Conservation (phyloP, 2,888 invertebrate species). For the Dynastes grantii region DNA sequence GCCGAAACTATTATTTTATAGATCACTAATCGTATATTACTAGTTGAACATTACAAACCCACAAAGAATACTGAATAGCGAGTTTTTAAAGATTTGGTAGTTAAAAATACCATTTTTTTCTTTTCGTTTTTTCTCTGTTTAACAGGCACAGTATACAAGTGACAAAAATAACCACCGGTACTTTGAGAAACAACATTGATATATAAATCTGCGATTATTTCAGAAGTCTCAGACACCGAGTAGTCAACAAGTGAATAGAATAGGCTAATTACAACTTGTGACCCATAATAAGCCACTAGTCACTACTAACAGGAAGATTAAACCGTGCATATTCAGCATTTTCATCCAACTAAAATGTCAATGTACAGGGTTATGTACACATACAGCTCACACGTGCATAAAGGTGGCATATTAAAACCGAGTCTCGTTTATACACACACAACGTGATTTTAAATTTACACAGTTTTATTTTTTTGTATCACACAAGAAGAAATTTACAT, state of each 20-base stretch:
- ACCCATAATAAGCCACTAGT: conserved; percentile 66
- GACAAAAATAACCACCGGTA: conserved; percentile 59
- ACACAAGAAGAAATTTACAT: conserved; percentile 62
- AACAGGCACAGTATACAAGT: conserved; percentile 69
- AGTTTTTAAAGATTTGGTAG: conserved; percentile 61
- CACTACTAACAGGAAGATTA: conserved; percentile 71
- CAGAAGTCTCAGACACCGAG: conserved; percentile 61
- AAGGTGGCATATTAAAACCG: conserved; percentile 54
- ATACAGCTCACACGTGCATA: conserved; percentile 62
- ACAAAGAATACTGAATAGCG: conserved; percentile 69
- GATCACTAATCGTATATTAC: conserved; percentile 56
- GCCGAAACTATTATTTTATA: conserved; percentile 58
- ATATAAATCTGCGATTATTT: conserved; percentile 60
- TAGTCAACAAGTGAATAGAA: conserved; percentile 65
- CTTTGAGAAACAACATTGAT: conserved; percentile 68
- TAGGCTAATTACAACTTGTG: conserved; percentile 68
- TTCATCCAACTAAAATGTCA: conserved; percentile 65
- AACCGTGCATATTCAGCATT: conserved; percentile 72
- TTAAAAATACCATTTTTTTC: conserved; percentile 64
- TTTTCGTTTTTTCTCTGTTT: conserved; percentile 53
- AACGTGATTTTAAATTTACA: conserved; percentile 58
- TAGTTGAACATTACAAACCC: conserved; percentile 59
- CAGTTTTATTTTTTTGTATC: conserved; percentile 58
- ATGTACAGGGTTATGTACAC: conserved; percentile 68
- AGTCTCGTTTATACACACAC: conserved; percentile 60